Base-by-base conservation (phyloP, 2,797 vertebrate genomes). In the Epinephelus coioides region DNA sequence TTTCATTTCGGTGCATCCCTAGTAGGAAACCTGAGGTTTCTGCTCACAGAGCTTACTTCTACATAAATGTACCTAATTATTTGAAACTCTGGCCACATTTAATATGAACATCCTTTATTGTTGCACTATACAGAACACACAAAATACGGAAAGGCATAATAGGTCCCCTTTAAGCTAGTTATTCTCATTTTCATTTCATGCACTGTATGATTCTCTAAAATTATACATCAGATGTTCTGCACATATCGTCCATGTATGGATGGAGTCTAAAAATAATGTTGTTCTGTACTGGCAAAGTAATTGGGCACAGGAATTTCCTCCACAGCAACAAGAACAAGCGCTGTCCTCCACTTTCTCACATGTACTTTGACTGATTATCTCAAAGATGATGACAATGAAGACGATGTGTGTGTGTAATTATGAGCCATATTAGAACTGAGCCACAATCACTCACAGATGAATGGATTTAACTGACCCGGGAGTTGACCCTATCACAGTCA, bases 401-500 rank as follows among this genome's bases (percentile, higher is more conserved):
- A 83, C 53, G 3, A 79, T 69, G 79, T 73, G 70, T 80, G 76
- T 75, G 83, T 73, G 73, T 85, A 91, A 92, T 90, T 89, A 91
- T 79, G 77, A 90, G 87, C 78, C 80, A 83, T 90, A 89, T 92
- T 92, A 89, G 79, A 87, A 82, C 60, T 87, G 86, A 88, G 80
- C 68, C 30, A 64, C 79, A 88, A 88, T 90, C 90, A 81, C 62
- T 88, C 84, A 91, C 88, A 90, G 80, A 91, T 89, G 86, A 92
- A 86, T 89, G 88, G 88, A 88, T 89, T 86, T 80, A 84, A 87
- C 73, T 93, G 93, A 92, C 92, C 91, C 78, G 8, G 55, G 72
- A 85, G 17, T 59, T 92, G 89, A 94, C 91, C 89, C 86, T 64
- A 0, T 60, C 83, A 81, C 75, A 88, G 91, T 93, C 92, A 94